These are phyloP conservation scores for Drosophila parvula DNA, from an alignment of 1,140 invertebrate genomes.

Conservation along the genomic window DNA sequence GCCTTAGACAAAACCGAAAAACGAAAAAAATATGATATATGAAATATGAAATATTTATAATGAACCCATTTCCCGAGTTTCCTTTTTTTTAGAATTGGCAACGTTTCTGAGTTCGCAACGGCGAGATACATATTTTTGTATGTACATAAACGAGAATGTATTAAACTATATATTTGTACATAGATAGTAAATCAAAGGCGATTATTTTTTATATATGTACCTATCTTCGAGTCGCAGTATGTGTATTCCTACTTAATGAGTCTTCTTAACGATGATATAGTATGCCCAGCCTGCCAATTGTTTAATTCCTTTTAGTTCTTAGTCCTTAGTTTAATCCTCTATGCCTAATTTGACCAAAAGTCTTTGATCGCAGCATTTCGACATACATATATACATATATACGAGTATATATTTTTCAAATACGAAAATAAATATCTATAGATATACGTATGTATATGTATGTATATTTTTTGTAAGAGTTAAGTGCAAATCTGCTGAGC, in stretches of 20 bases:
- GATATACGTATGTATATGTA: constrained; percentile 35
- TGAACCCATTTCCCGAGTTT: constrained; percentile 26
- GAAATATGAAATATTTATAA: constrained; percentile 27
- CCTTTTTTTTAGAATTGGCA: constrained; percentile 31
- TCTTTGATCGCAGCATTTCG: constrained; percentile 26
- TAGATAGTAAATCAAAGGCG: constrained; percentile 38
- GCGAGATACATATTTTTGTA: constrained; percentile 60
- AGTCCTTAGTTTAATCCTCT: constrained; percentile 7
- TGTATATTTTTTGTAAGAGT: constrained; percentile 59
- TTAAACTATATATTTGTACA: constrained; percentile 49
- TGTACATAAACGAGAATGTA: constrained; percentile 53
- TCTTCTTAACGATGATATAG: constrained; percentile 65
- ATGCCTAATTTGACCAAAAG: constrained; percentile 21
- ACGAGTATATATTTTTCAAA: constrained; percentile 18
- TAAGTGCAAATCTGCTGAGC: constrained; percentile 69
- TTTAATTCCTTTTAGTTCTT: constrained; percentile 43
- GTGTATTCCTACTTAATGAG: constrained; percentile 55
- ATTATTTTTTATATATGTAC: constrained; percentile 29
- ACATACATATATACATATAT: constrained; percentile 2
- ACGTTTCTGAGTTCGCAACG: constrained; percentile 6
- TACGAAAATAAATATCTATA: constrained; percentile 22
- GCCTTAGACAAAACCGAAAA: constrained; percentile 67
- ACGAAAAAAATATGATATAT: constrained; percentile 24
- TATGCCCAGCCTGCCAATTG: constrained; percentile 72
- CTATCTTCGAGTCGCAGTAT: constrained; percentile 50